Conservation (phyloP, 1,140 invertebrate genomes). For the Scaptomyza montana region DNA sequence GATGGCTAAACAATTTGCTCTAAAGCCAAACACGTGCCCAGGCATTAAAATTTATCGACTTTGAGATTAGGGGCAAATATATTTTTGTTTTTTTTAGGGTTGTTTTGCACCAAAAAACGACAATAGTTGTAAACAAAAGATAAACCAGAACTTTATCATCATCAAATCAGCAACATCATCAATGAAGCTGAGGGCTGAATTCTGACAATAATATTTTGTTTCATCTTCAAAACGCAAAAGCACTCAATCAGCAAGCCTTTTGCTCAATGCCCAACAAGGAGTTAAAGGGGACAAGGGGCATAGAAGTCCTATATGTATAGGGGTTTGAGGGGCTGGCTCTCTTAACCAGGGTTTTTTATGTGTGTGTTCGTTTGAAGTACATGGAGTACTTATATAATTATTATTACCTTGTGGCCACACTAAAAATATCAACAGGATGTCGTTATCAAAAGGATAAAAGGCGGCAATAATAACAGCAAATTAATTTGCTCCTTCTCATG, state of each 20-base stretch:
- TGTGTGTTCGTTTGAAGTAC: slow-evolving; percentile 1
- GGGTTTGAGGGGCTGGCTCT: slow-evolving; percentile 20
- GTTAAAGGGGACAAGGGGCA: neutral
- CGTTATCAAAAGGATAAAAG: slow-evolving; percentile 54
- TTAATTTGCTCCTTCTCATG: slow-evolving; percentile 58
- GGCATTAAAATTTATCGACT: slow-evolving; percentile 12
- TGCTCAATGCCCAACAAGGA: slow-evolving; percentile 5
- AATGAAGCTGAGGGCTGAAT: slow-evolving; percentile 23
- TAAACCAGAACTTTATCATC: slow-evolving; percentile 49
- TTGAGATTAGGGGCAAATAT: neutral
- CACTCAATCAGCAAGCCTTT: slow-evolving; percentile 58
- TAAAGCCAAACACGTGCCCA: slow-evolving; percentile 56
- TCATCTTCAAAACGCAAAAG: slow-evolving; percentile 19
- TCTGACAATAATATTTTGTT: slow-evolving; percentile 8
- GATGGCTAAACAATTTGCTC: slow-evolving; percentile 41
- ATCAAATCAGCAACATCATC: slow-evolving; percentile 46
- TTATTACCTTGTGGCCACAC: slow-evolving; percentile 62
- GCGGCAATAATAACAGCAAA: slow-evolving; percentile 57
- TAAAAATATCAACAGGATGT: slow-evolving; percentile 66
- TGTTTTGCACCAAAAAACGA: slow-evolving; percentile 26
- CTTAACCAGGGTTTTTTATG: slow-evolving; percentile 23
- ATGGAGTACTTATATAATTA: slow-evolving; percentile 28
- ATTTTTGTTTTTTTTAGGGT: slow-evolving; percentile 24
- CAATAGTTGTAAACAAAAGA: slow-evolving; percentile 58
- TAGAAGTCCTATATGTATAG: slow-evolving; percentile 7